phyloP scores from a whole-genome alignment of 2,113 vertebrate genomes.

The Nannospalax galili region DNA sequence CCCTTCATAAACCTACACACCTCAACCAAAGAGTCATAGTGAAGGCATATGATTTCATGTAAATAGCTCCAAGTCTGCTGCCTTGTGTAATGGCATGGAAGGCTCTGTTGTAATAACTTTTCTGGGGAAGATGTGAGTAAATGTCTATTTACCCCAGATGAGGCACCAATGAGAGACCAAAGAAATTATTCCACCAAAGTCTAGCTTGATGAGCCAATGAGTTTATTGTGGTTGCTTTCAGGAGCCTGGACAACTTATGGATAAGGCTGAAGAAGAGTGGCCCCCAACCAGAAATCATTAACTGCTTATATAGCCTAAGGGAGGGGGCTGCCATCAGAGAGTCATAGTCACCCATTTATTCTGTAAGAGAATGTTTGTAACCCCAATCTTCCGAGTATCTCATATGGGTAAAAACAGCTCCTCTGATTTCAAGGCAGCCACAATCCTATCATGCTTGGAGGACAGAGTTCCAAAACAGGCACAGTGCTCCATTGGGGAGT shows the following conservation, averaged over 20 bases:
- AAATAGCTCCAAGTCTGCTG: background rate
- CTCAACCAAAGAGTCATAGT: background rate
- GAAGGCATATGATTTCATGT: background rate
- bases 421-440: background rate
- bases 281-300: background rate
- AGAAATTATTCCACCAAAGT: background rate
- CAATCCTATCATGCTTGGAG: background rate
- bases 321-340: background rate
- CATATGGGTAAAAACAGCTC: background rate
- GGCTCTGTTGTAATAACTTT: background rate
- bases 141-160: background rate
- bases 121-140: background rate
- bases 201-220: background rate
- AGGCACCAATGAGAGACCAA: background rate
- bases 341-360: background rate
- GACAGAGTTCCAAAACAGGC: background rate
- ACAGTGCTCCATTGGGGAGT: constrained; percentile 27
- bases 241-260: background rate
- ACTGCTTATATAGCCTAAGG: too few relatives aligned
- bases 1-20: background rate
- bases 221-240: background rate
- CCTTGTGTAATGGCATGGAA: constrained; percentile 3
- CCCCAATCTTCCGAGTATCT: background rate
- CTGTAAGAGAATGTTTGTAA: background rate
- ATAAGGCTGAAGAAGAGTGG: background rate